A percentile compares a stretch with the other conserved stretches of the same genome.
phyloP scores from a whole-genome alignment of 1,140 invertebrate genomes.

The Drosophila erecta region DNA sequence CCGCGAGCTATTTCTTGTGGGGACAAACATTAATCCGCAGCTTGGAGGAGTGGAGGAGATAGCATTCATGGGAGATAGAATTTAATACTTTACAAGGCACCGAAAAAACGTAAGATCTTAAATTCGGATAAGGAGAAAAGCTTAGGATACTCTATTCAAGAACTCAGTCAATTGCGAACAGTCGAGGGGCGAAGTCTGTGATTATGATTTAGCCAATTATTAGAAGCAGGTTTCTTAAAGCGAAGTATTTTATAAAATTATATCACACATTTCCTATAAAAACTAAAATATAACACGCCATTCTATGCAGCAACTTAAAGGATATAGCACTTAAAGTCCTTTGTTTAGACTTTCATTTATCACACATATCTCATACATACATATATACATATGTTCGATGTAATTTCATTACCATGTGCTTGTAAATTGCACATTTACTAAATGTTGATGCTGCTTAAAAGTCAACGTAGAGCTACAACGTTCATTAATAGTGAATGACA shows the following conservation, averaged over 20 bases:
- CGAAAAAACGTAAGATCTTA: background rate
- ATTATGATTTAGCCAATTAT: too few relatives aligned
- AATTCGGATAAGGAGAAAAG: background rate
- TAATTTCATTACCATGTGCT: conserved; percentile 1
- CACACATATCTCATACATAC: too few relatives aligned
- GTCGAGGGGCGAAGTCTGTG: too few relatives aligned
- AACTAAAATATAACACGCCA: too few relatives aligned
- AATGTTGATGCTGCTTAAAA: conserved; percentile 4
- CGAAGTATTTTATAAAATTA: too few relatives aligned
- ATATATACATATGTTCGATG: background rate
- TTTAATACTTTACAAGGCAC: conserved; percentile 20
- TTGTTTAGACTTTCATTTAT: background rate
- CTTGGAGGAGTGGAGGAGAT: background rate
- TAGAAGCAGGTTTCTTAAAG: too few relatives aligned
- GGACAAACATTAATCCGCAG: conserved; percentile 26
- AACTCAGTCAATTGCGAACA: too few relatives aligned
- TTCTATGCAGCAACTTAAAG: too few relatives aligned
- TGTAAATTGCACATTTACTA: conserved; percentile 1
- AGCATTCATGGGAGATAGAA: conserved; percentile 12
- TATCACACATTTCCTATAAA: too few relatives aligned
- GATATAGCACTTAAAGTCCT: background rate
- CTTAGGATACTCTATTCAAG: background rate
- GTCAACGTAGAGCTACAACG: background rate
- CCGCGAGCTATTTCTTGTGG: conserved; percentile 22
- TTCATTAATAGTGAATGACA: conserved; percentile 15